Evolutionary conservation across 2,797 vertebrate species (phyloP).

Genomic region (Propithecus deckenii): DNA sequence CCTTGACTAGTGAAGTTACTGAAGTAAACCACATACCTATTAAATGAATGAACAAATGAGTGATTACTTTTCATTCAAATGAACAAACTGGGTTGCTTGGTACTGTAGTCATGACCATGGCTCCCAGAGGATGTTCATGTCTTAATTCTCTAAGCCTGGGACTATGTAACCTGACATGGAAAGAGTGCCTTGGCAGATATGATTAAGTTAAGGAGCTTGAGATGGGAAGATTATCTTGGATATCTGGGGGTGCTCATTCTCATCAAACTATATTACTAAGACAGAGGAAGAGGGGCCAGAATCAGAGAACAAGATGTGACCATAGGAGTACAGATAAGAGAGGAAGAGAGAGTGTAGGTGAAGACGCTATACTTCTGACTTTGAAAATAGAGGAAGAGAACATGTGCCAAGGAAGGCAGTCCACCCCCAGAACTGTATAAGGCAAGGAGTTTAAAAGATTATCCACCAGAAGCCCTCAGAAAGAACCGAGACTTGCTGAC

Average conservation of each 20-base stretch:
- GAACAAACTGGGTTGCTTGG: neutral
- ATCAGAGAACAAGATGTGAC: neutral
- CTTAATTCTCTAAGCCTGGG: neutral
- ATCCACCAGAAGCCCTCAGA: neutral
- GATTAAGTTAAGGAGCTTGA: neutral
- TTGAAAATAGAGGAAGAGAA: neutral
- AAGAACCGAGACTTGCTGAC: neutral
- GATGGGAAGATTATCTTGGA: neutral
- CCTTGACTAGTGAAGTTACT: neutral
- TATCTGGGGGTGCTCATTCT: neutral
- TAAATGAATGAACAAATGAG: neutral
- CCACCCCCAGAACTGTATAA: neutral
- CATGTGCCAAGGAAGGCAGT: accelerated
- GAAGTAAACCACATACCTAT: neutral
- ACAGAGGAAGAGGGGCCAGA: neutral
- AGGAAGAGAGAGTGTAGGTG: neutral
- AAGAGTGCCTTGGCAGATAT: neutral
- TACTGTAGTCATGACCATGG: neutral
- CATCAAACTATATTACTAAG: neutral
- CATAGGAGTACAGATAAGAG: neutral
- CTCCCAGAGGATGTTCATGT: neutral
- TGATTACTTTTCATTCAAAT: neutral
- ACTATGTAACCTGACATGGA: no score
- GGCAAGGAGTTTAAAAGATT: neutral
- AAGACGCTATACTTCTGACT: neutral